Evolutionary conservation across 2,888 invertebrate genomes (phyloP), one percentile per base, ranked within the genome.

Genomic region (Dendrolimus houi): DNA sequence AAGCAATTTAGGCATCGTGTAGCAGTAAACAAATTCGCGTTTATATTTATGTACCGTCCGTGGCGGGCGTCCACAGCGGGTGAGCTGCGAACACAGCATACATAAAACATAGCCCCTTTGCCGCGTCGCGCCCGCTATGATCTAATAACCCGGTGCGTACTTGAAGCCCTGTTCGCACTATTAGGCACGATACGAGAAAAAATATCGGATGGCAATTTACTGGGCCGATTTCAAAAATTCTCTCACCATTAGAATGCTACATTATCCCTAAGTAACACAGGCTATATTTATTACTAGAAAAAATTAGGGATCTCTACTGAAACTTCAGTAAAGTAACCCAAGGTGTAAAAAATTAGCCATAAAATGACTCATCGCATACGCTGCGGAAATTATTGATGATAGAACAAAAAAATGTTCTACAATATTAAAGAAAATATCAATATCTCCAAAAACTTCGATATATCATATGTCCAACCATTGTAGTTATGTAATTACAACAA

Each of bases 111-210:
- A 66, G 67, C 67, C 73, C 76, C 79, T 83, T 80, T 79, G 77
- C 83, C 81, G 81, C 83, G 76, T 74, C 79, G 76, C 77, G 73
- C 70, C 66, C 62, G 70, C 81, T 79, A 83, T 84, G 85, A 87
- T 87, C 87, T 85, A 87, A 87, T 86, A 85, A 86, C 77, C 75
- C 66, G 70, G 71, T 82, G 83, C 79, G 81, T 83, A 77, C 79
- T 74, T 71, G 55, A 61, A 58, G 41, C 47, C 56, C n/a, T 0
- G 64, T 60, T 17, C 58, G 52, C 82, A 66, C 60, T 75, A 62
- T 60, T 41, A 0, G 0, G 1, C 7, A 65, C 68, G 72, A 42
- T 13, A 75, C 66, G 71, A 56, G 17, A 55, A n/a, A n/a, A 47
- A 12, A 29, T 29, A 29, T 29, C 29, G 29, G 29, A 29, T 0